Evolutionary conservation across 2,797 vertebrate species (phyloP).

Genomic region (Rhinoraja longicauda): DNA sequence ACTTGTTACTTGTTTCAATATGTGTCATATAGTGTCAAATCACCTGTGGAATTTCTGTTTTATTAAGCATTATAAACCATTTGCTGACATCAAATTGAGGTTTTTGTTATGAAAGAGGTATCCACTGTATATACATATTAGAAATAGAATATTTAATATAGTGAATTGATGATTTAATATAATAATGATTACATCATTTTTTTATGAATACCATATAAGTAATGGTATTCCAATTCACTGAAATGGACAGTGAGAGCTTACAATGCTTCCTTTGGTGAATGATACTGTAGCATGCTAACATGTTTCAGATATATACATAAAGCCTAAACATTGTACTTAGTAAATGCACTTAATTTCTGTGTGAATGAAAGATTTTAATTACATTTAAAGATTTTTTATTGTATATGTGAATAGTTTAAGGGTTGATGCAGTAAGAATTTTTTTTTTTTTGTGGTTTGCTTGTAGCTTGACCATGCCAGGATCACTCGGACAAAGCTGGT

Average conservation of each 20-base stretch:
- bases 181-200: neutral
- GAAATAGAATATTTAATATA: neutral
- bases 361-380: neutral
- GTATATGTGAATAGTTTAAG: neutral
- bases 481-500: slow-evolving; percentile 86
- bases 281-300: neutral
- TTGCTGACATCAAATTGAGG: neutral
- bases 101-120: neutral
- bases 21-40: neutral
- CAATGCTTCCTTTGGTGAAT: neutral
- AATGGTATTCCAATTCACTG: neutral
- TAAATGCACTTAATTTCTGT: neutral
- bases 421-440: neutral
- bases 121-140: neutral
- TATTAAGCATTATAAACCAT: neutral
- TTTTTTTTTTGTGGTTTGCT: slow-evolving; percentile 40
- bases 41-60: neutral
- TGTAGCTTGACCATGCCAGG: slow-evolving; percentile 87
- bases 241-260: neutral
- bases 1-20: no score
- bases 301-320: neutral
- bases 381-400: neutral
- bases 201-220: neutral
- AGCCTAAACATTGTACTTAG: neutral
- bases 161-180: neutral